Evolutionary conservation across 2,797 vertebrate genomes (phyloP), one percentile per base, ranked within the genome.

Genomic region (Pangasius macronema): DNA sequence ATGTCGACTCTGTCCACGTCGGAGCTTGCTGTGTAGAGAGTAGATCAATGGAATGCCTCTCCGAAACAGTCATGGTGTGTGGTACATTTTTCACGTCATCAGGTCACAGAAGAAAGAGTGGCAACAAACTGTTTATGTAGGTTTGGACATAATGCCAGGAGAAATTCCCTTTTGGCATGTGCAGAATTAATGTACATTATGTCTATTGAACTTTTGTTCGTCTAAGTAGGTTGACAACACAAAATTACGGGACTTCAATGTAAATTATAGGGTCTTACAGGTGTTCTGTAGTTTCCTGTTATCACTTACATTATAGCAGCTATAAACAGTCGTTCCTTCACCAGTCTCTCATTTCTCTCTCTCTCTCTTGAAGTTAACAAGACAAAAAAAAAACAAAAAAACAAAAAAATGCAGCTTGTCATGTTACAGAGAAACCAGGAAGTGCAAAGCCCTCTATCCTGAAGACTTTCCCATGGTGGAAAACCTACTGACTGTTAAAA

Each of bases 71-170:
- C 83, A 63, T 42, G 55, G 20, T n/a, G 51, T 49, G 33, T 82
- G 55, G 72, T 72, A 82, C 70, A 79, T 84, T 89, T 83, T 77
- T 83, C 82, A 80, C 87, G 80, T 81, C 90, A 89, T 87, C 83
- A 85, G 87, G 88, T 42, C 85, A 81, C 85, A 85, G 36, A 65
- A 81, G 68, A 87, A 83, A 27, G 77, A 36, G 20, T 2, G 46
- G 20, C 3, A 59, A 39, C 13, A 59, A 57, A 57, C 30, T 22
- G 51, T 57, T 79, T 57, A 24, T 57, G 9, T 57, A 36, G 55
- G 33, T 39, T 80, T 80, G 27, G 53, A 80, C 59, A 59, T 80
- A 59, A 24, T 10, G 20, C 33, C 33, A 59, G 20, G 77, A 59
- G 18, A 55, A 13, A n/a, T 30, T 51, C 46, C 14, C 16, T 51